Base-by-base conservation (phyloP, 2,113 vertebrate species). In the Hyla sarda region DNA sequence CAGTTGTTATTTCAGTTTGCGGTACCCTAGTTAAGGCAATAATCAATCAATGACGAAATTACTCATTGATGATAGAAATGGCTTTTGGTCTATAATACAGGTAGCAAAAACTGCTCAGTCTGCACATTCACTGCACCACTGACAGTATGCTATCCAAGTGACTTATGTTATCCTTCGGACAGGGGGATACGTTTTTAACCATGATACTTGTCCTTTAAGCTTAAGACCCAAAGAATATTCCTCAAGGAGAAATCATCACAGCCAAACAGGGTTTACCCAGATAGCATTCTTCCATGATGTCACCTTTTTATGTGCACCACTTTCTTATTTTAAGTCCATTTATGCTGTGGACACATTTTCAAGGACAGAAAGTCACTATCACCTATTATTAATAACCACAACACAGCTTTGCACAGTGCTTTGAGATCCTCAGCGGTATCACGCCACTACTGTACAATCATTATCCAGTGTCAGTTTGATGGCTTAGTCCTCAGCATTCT, bases 381-480 rank as follows among this genome's bases (percentile, higher is more conserved):
- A 10, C 1, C 25, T 28, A 32, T 32, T 77, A 77, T 77, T 77
- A 52, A 77, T 77, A 52, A 28, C 47, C 47, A 54, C 28, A 30
- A 50, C 21, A 30, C 47, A 32, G 28, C 50, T 76, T 50, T 76
- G n/a, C n/a, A 76, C 14, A 19, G 74, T 21, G 48, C 47, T 19
- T 54, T 52, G 16, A 10, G 41, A 21, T 77, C 48, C 74, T 54
- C 48, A 34, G 74, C 32, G 50, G 74, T 50, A 54, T 52, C 47
- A 30, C 74, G 19, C 47, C 48, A 30, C 14, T 9, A 77, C 47
- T 19, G 48, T 17, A 54, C 13, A 32, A 47, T 77, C 74, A 77
- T 77, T 77, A 77, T 30, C 48, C 17, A 77, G 47, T 76, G 73
- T 52, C 73, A 52, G 14, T 71, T 37, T 71, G 67, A 71, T 71